These are phyloP conservation scores for Toxotes lorentzi DNA, from an alignment of 2,797 vertebrate species.

Conservation along the genomic window DNA sequence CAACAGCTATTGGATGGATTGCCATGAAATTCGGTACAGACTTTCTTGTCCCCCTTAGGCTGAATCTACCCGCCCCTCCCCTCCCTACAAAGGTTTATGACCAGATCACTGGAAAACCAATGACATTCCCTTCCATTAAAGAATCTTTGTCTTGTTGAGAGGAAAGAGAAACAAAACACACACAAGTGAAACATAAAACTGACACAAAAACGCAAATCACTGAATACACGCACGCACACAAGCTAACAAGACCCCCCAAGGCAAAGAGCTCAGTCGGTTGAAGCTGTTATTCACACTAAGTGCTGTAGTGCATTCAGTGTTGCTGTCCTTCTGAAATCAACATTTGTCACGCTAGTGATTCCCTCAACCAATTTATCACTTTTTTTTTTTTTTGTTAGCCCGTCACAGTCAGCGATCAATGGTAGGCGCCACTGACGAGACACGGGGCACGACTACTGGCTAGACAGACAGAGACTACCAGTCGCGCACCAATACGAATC, in stretches of 20 bases:
- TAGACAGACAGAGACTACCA: conserved; percentile 16
- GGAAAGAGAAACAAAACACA: conserved; percentile 10
- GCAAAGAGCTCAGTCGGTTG: conserved; percentile 63
- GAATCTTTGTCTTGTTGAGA: background rate
- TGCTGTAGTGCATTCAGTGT: conserved; percentile 42
- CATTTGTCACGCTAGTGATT: conserved; percentile 55
- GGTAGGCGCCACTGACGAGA: conserved; percentile 34
- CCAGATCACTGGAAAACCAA: background rate
- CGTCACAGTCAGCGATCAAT: conserved; percentile 47
- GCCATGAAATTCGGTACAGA: conserved; percentile 2
- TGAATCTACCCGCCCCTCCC: background rate
- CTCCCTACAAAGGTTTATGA: background rate
- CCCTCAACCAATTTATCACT: conserved; percentile 25
- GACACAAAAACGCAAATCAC: conserved; percentile 23
- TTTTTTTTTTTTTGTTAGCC: conserved; percentile 24
- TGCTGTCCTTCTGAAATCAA: conserved; percentile 51
- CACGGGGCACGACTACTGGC: conserved; percentile 10
- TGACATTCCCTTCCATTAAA: background rate
- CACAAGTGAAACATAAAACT: conserved; percentile 17
- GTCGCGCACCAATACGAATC: conserved; percentile 7
- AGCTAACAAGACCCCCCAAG: conserved; percentile 12
- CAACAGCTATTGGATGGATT: background rate
- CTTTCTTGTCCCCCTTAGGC: background rate
- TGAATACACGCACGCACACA: conserved; percentile 9
- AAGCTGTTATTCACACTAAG: conserved; percentile 65